These are phyloP conservation scores for Corbicula japonica DNA, from an alignment of 2,888 invertebrate genomes.

Conservation along the genomic window DNA sequence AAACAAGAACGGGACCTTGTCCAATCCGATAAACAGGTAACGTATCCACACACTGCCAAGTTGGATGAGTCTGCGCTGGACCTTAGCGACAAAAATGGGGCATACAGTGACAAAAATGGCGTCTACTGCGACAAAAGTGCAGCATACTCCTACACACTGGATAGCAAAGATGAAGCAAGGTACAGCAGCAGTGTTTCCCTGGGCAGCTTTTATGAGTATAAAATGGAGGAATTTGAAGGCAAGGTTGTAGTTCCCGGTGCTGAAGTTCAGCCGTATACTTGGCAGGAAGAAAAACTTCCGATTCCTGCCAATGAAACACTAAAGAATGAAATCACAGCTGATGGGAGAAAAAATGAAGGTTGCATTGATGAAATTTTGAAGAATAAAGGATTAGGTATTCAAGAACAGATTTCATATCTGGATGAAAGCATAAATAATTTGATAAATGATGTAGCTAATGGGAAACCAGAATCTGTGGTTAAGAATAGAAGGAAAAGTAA, in stretches of 20 bases:
- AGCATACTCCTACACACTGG: slow-evolving; percentile 44
- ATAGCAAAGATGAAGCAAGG: slow-evolving; percentile 24
- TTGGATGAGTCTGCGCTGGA: slow-evolving; percentile 25
- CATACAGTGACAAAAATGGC: too few species aligned
- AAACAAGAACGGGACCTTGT: too few species aligned
- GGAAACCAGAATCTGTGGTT: background rate
- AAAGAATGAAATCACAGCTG: background rate
- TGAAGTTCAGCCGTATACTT: slow-evolving; percentile 15
- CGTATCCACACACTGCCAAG: too few species aligned
- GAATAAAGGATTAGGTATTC: background rate
- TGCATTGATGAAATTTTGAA: slow-evolving; percentile 1
- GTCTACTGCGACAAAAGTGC: slow-evolving; percentile 32
- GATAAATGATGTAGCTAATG: background rate
- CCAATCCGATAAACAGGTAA: too few species aligned
- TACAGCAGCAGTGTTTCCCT: slow-evolving; percentile 18
- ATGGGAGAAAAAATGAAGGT: background rate
- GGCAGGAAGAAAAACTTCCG: slow-evolving; percentile 22
- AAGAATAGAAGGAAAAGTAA: slow-evolving; percentile 41
- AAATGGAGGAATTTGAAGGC: background rate
- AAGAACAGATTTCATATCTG: slow-evolving; percentile 5
- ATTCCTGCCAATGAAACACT: background rate
- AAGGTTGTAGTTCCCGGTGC: background rate
- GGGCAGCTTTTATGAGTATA: background rate
- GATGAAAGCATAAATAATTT: background rate
- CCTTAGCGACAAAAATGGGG: slow-evolving; percentile 32